Evolutionary conservation across 2,888 invertebrate genomes (phyloP), one percentile per base, ranked within the genome.

Genomic region (Dryobotodes eremita): DNA sequence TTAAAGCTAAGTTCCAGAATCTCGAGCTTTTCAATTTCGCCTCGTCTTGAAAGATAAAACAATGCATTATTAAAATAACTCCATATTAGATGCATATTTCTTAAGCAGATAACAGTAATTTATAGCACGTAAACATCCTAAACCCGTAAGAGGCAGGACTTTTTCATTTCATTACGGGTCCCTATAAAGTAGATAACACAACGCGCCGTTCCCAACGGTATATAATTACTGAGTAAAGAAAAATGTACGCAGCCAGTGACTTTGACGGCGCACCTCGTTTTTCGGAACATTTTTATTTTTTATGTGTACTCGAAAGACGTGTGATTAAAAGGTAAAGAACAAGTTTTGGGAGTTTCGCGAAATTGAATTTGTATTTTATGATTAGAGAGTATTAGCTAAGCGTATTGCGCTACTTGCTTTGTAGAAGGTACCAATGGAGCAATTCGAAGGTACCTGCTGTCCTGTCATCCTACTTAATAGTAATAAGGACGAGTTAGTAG

Each of bases 151-250:
- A 88, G 84, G 86, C 80, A 72, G 79, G 86, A 79, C 87, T 89
- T 86, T 89, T 89, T 88, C 89, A 89, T 89, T 89, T 89, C 89
- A 89, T 89, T 89, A 89, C 87, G 73, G 82, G 71, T 73, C 84
- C 86, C 86, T 89, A 89, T 89, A 88, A 88, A 88, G 82, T 86
- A 89, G 89, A 89, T 89, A 89, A 83, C 85, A 81, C 84, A 71
- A 87, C 79, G 83, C 85, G 59, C 66, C 48, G 78, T 83, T 89
- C 85, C 86, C 89, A 75, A 74, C 82, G 84, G 88, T 84, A 88
- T 87, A 88, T 88, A 89, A 89, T 88, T 89, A 87, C 84, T 84
- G 83, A 85, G 82, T 79, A 77, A 84, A 89, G 87, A 88, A 86
- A 88, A 89, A 89, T 89, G 82, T 85, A 82, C 83, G 82, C 46